A percentile compares a stretch with the other conserved stretches of the same genome.
Evolutionary conservation across 1,140 invertebrate species (phyloP).

Genomic region (Homalodisca vitripennis): DNA sequence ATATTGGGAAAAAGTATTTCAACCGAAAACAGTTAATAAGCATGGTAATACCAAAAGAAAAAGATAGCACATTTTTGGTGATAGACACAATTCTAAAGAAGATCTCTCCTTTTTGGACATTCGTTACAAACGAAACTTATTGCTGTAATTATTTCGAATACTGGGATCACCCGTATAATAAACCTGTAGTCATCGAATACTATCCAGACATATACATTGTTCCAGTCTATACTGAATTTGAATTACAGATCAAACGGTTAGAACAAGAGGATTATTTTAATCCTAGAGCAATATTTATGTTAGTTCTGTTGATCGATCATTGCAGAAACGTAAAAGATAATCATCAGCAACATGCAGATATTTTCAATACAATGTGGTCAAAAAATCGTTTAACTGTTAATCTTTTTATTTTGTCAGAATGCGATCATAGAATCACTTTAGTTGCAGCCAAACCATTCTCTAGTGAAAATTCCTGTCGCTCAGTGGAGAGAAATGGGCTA

Average conservation of each 20-base stretch:
- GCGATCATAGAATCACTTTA: neutral
- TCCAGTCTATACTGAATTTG: neutral
- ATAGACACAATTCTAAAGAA: neutral
- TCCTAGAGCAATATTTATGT: slow-evolving; percentile 1
- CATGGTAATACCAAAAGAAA: neutral
- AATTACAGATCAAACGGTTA: neutral
- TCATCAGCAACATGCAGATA: neutral
- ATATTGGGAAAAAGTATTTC: neutral
- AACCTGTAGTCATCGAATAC: neutral
- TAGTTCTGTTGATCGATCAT: neutral
- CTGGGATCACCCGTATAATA: neutral
- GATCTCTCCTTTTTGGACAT: neutral
- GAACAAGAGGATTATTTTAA: neutral
- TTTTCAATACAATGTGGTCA: neutral
- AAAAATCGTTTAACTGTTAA: neutral
- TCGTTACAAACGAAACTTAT: neutral
- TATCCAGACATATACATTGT: neutral
- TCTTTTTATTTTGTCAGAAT: neutral
- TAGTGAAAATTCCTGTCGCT: neutral
- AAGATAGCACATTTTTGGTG: neutral
- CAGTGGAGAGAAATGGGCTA: neutral
- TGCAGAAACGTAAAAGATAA: neutral
- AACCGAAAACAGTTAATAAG: neutral
- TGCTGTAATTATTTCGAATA: neutral
- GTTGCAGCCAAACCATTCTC: slow-evolving; percentile 1